phyloP scores from a whole-genome alignment of 37 sponge, comb jelly and placozoan genomes.

The Hormiphora californensis region DNA sequence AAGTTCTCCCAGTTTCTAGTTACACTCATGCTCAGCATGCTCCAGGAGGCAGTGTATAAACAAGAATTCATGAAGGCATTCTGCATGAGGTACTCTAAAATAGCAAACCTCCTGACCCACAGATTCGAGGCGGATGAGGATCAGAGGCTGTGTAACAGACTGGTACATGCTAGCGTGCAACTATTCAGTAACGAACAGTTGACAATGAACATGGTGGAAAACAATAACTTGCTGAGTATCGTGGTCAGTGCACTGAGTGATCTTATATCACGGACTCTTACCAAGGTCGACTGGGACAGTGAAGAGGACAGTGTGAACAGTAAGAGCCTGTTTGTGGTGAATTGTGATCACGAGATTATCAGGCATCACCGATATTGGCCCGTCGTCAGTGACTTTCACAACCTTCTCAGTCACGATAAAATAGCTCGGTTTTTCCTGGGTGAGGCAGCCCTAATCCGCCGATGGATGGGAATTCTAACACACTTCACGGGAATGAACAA shows the following conservation, averaged over 20 bases:
- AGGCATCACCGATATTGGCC: constrained; percentile 4
- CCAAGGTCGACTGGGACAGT: neutral
- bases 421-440: constrained; percentile 21
- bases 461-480: constrained; percentile 37
- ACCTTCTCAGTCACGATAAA: neutral
- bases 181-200: constrained; percentile 26
- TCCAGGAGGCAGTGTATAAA: constrained; percentile 3
- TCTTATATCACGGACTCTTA: neutral
- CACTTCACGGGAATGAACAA: constrained; percentile 46
- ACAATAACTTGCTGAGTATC: constrained; percentile 29
- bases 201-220: neutral
- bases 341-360: constrained; percentile 22
- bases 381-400: constrained; percentile 38
- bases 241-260: neutral
- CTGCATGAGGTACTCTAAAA: neutral
- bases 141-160: neutral
- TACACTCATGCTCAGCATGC: neutral
- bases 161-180: constrained; percentile 16
- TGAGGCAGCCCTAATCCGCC: constrained; percentile 28
- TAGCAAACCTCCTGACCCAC: constrained; percentile 22
- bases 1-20: constrained; percentile 15
- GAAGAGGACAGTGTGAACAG: constrained; percentile 44
- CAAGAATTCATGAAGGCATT: constrained; percentile 18
- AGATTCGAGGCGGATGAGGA: constrained; percentile 31
- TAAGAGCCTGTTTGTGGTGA: constrained; percentile 17